A percentile compares a stretch with the other conserved stretches of the same genome.
phyloP scores from a whole-genome alignment of 1,140 invertebrate genomes.

The Drosophila pectinifera region DNA sequence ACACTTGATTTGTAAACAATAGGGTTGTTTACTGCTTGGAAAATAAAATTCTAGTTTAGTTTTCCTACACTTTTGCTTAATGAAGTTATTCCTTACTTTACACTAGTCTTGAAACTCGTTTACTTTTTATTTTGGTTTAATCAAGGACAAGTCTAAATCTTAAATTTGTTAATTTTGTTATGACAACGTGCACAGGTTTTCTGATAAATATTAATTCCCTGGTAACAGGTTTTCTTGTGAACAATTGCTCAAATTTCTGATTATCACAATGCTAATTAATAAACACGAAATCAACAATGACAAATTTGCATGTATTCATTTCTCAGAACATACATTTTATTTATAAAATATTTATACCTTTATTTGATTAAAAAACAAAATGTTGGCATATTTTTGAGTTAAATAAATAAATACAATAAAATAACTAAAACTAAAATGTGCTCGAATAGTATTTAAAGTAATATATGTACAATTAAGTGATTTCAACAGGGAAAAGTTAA shows the following conservation, averaged over 20 bases:
- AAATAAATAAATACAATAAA: no score
- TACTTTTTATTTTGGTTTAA: not conserved
- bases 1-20: no score
- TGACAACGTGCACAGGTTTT: conserved; percentile 6
- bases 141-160: conserved; percentile 8
- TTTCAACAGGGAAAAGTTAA: not conserved
- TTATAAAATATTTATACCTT: not conserved
- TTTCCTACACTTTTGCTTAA: no score
- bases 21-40: no score
- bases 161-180: conserved; percentile 6
- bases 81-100: no score
- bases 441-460: not conserved
- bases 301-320: not conserved
- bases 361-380: no score
- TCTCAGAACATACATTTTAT: not conserved
- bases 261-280: conserved; percentile 16
- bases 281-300: conserved; percentile 1
- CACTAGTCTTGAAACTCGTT: not conserved
- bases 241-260: conserved; percentile 9
- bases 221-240: conserved; percentile 3
- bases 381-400: no score
- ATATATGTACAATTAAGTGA: no score
- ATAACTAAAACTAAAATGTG: no score
- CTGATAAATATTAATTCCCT: not conserved
- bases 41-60: no score